A percentile compares a stretch with the other conserved stretches of the same genome.
Evolutionary conservation across 2,113 vertebrate species (phyloP).

Genomic region (Albula goreensis): DNA sequence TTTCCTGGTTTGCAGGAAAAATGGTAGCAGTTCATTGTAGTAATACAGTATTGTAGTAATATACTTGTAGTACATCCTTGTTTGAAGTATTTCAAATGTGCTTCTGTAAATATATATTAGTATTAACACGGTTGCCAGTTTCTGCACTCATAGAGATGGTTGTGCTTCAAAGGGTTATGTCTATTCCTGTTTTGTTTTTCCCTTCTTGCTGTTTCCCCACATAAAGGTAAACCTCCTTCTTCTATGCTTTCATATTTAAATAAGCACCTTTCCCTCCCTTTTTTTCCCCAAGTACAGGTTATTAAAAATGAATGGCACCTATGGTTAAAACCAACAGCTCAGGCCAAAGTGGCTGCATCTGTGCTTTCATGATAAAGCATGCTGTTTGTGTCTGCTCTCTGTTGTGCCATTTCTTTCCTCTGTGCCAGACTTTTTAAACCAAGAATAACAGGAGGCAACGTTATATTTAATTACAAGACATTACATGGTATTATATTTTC

Average conservation of each 20-base stretch:
- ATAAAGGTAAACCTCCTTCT: background rate
- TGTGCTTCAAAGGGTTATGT: constrained; percentile 27
- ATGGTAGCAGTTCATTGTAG: too few relatives aligned
- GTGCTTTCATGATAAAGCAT: background rate
- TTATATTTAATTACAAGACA: background rate
- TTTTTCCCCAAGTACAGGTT: background rate
- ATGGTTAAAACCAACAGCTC: background rate
- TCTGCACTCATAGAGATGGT: background rate
- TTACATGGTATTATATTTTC: background rate
- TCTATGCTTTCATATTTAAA: background rate
- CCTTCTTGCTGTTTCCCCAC: constrained; percentile 10
- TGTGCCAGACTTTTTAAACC: background rate
- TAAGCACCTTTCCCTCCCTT: background rate
- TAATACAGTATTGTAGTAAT: too few relatives aligned
- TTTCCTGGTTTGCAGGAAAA: too few relatives aligned
- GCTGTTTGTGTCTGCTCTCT: background rate
- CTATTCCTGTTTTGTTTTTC: constrained; percentile 20
- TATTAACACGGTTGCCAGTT: constrained; percentile 38
- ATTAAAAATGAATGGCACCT: constrained; percentile 8
- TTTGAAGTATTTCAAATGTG: too few relatives aligned
- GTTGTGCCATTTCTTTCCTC: background rate
- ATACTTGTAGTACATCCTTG: too few relatives aligned
- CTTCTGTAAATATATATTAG: constrained; percentile 42
- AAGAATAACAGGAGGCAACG: background rate
- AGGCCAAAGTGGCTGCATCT: background rate